Evolutionary conservation across 2,113 vertebrate genomes (phyloP).

Genomic region (Synchiropus splendidus): DNA sequence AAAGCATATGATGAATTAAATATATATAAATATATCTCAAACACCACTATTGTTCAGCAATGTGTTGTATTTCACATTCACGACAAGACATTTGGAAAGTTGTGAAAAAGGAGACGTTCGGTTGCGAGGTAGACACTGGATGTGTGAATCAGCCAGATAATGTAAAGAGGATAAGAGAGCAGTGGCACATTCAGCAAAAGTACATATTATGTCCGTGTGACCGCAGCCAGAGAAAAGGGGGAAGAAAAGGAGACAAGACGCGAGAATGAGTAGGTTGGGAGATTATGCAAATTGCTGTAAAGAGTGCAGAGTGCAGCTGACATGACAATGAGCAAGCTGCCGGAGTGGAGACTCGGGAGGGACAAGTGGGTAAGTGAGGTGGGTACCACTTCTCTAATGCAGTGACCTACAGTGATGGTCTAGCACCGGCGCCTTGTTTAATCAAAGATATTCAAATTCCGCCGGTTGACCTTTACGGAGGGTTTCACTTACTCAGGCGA

Average conservation of each 20-base stretch:
- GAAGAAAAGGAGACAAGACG: conserved; percentile 5
- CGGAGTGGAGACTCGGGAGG: conserved; percentile 13
- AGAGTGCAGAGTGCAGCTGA: conserved; percentile 9
- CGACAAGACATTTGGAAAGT: background rate
- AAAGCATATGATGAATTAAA: background rate
- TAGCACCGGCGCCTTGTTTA: conserved; percentile 30
- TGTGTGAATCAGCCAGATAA: conserved; percentile 3
- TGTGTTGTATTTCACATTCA: too few relatives aligned
- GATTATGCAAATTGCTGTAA: conserved; percentile 19
- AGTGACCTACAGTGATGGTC: conserved; percentile 44
- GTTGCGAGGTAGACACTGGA: too few relatives aligned
- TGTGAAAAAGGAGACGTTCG: too few relatives aligned
- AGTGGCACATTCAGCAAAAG: conserved; percentile 7
- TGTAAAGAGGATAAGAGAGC: background rate
- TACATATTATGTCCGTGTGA: conserved; percentile 19
- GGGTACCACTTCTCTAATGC: conserved; percentile 42
- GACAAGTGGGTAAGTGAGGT: conserved; percentile 26
- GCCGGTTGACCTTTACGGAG: conserved; percentile 47
- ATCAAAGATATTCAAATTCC: conserved; percentile 60
- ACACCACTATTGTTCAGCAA: too few relatives aligned
- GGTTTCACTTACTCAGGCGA: conserved; percentile 27
- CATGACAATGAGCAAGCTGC: conserved; percentile 13
- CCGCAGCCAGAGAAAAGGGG: conserved; percentile 1
- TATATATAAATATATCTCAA: background rate
- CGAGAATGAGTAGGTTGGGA: conserved; percentile 8